Evolutionary conservation across 2,888 invertebrate species (phyloP).

Genomic region (Heliconius ethilla): DNA sequence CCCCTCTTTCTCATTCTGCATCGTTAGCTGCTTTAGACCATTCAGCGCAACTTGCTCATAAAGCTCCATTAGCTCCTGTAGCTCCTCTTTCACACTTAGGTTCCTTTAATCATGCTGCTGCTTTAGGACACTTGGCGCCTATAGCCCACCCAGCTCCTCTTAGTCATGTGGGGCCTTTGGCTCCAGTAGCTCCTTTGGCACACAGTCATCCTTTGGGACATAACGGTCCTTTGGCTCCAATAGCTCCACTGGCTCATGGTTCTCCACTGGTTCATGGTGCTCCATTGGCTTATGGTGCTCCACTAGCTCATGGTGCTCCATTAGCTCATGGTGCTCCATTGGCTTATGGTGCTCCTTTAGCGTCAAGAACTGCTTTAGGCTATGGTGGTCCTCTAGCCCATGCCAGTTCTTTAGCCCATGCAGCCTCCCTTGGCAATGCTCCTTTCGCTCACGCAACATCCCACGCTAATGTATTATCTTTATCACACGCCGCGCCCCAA

Average conservation of each 20-base stretch:
- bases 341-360: conserved; percentile 24
- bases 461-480: conserved; percentile 21
- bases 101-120: conserved; percentile 43
- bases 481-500: conserved; percentile 24
- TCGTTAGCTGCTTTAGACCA: conserved; percentile 26
- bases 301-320: conserved; percentile 34
- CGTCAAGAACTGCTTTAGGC: conserved; percentile 40
- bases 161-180: conserved; percentile 42
- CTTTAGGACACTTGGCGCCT: conserved; percentile 43
- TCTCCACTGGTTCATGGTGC: conserved; percentile 33
- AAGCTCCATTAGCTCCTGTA: conserved; percentile 48
- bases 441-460: conserved; percentile 36
- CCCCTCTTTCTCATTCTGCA: conserved; percentile 32
- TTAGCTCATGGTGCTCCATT: conserved; percentile 37
- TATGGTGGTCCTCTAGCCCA: conserved; percentile 44
- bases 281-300: conserved; percentile 40
- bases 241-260: conserved; percentile 23
- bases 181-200: conserved; percentile 38
- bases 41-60: conserved; percentile 39
- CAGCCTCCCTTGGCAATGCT: conserved; percentile 30
- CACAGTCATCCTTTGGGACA: conserved; percentile 23
- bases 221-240: conserved; percentile 42
- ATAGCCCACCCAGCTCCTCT: conserved; percentile 40
- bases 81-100: conserved; percentile 43
- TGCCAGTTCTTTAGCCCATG: conserved; percentile 43